Conservation (phyloP, 2,888 invertebrate species). For the Apamea sordens region DNA sequence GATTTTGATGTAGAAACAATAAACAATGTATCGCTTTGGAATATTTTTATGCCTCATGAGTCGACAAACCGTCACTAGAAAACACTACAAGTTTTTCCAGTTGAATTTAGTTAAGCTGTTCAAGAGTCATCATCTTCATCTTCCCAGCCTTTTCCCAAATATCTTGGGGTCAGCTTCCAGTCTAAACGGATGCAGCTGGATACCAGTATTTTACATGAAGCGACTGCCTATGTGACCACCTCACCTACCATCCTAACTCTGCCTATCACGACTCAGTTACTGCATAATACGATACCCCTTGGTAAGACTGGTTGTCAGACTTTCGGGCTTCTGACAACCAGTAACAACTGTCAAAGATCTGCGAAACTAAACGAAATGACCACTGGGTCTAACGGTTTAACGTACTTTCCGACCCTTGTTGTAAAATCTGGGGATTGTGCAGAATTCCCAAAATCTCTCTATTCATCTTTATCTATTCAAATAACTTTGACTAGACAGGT, state of each 20-base stretch:
- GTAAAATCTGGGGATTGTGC: background rate
- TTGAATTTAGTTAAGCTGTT: conserved; percentile 12
- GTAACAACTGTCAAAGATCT: background rate
- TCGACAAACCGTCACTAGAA: conserved; percentile 24
- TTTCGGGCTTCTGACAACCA: background rate
- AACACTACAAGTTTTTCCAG: conserved; percentile 23
- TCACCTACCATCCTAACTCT: background rate
- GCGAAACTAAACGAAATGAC: background rate
- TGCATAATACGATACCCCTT: background rate
- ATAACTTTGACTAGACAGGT: conserved; percentile 35
- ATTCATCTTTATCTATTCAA: background rate
- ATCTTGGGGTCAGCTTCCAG: background rate
- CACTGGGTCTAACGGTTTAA: background rate
- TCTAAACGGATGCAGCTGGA: background rate
- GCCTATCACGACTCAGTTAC: background rate
- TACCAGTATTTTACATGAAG: background rate
- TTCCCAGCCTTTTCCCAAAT: background rate
- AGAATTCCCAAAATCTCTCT: background rate
- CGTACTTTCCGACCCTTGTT: background rate
- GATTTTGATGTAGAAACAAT: conserved; percentile 71
- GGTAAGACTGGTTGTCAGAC: background rate
- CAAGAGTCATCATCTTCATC: background rate
- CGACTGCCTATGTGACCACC: background rate
- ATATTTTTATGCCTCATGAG: conserved; percentile 39
- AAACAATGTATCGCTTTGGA: conserved; percentile 62